Conservation (phyloP, 1,140 invertebrate species). For the Octopus sinensis region DNA sequence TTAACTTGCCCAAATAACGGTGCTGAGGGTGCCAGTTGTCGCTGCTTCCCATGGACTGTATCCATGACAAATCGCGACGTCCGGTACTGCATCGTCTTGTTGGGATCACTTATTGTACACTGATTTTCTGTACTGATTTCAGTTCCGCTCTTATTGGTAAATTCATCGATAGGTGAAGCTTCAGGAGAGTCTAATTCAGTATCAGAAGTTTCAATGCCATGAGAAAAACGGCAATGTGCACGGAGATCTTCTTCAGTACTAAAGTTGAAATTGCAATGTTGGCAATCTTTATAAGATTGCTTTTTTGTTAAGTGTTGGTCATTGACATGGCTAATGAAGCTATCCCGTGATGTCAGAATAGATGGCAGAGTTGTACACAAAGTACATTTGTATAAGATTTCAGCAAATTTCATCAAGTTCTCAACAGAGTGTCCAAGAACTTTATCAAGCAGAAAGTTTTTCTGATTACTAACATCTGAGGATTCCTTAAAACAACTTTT, state of each 20-base stretch:
- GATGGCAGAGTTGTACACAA: constrained; percentile 45
- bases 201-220: background rate
- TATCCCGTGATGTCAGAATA: constrained; percentile 42
- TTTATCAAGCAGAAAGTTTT: background rate
- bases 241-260: constrained; percentile 40
- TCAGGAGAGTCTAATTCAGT: background rate
- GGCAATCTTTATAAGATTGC: constrained; percentile 25
- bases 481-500: constrained; percentile 12
- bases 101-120: background rate
- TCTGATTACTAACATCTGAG: background rate
- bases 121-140: background rate
- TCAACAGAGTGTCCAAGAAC: constrained; percentile 18
- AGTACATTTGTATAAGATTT: constrained; percentile 48
- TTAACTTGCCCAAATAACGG: background rate
- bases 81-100: background rate
- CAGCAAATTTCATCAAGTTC: constrained; percentile 44
- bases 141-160: background rate
- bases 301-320: constrained; percentile 36
- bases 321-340: constrained; percentile 40
- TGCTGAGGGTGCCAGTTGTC: background rate
- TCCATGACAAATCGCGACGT: background rate
- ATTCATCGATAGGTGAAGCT: background rate
- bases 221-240: constrained; percentile 25
- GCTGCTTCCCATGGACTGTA: background rate
- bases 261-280: constrained; percentile 37